Percentiles rank a stretch among this genome's conserved stretches.
These are phyloP conservation scores for Ptychoptera contaminata DNA, from an alignment of 2,888 invertebrate genomes.

Conservation along the genomic window DNA sequence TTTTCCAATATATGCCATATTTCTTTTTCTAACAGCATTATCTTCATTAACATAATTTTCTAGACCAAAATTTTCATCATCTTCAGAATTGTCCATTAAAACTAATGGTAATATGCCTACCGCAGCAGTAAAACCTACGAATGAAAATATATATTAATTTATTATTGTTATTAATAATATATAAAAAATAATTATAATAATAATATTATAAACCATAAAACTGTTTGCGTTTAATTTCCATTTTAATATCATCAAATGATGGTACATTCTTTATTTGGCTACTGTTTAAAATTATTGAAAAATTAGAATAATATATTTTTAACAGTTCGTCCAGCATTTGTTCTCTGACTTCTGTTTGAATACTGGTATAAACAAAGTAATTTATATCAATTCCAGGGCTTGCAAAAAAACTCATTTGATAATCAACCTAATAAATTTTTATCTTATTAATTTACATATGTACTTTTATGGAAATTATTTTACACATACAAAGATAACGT, in stretches of 20 bases:
- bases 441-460: slow-evolving; percentile 1
- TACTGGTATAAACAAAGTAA: slow-evolving; percentile 28
- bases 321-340: slow-evolving; percentile 19
- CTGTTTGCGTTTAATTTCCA: slow-evolving; percentile 20
- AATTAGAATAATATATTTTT: slow-evolving; percentile 16
- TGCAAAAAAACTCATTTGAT: slow-evolving; percentile 26
- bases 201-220: slow-evolving; percentile 15
- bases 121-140: slow-evolving; percentile 18
- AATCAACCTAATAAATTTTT: slow-evolving; percentile 21
- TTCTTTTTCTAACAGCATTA: not conserved
- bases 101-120: slow-evolving; percentile 21
- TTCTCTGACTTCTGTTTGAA: slow-evolving; percentile 19
- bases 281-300: slow-evolving; percentile 16
- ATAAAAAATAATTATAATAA: no score
- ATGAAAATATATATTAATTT: not conserved
- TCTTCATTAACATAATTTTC: not conserved
- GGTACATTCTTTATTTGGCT: slow-evolving; percentile 16
- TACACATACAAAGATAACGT: slow-evolving; percentile 29
- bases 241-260: slow-evolving; percentile 16
- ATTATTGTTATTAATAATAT: no score
- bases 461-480: not conserved
- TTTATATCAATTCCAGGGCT: slow-evolving; percentile 29
- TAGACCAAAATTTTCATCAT: not conserved
- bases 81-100: slow-evolving; percentile 19
- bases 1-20: not conserved